Base-by-base conservation (phyloP, 2,797 vertebrate species). In the Gorsachius magnificus region DNA sequence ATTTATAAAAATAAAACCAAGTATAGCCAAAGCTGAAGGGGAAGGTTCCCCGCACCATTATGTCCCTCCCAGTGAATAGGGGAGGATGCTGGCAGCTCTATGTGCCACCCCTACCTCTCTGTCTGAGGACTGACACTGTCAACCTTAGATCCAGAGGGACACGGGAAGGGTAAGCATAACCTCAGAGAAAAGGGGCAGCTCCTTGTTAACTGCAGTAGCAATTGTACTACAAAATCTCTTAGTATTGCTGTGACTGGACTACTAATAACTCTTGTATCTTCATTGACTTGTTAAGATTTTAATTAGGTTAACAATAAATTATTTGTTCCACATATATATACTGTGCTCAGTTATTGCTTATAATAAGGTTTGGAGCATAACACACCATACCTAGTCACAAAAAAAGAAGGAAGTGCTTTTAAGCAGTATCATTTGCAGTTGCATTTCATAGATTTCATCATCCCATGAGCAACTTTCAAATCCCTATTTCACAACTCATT, bases 31-130 rank as follows among this genome's bases (percentile, higher is more conserved):
- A 56, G 33, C 7, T 2, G 1, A 24, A 61, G 11, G 10, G 0
- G 0, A 64, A 86, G 17, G 3, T n/a, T 56, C 38, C 6, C 8
- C 31, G 11, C 7, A 22, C 19, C 18, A 22, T 45, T 13, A 11
- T 18, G 3, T 2, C 13, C 33, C 25, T 80, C 20, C 15, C 22
- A 22, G n/a, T 41, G 29, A 64, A 74, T 51, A 36, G 4, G 14
- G 13, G 5, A 48, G 21, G 31, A n/a, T 20, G 11, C 6, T 72
- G 25, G 12, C 19, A 61, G 54, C 20, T 19, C n/a, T 36, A 6
- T 4, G 16, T 61, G 25, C 16, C 31, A 9, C 6, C 9, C 4
- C 19, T 48, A 19, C 2, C 13, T 21, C 17, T 31, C 25, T 51
- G 35, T 33, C 18, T 28, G 54, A 64, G 2, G 5, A 46, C 35